phyloP scores from a whole-genome alignment of 2,797 vertebrate species.

The Enteromius treurensis region DNA sequence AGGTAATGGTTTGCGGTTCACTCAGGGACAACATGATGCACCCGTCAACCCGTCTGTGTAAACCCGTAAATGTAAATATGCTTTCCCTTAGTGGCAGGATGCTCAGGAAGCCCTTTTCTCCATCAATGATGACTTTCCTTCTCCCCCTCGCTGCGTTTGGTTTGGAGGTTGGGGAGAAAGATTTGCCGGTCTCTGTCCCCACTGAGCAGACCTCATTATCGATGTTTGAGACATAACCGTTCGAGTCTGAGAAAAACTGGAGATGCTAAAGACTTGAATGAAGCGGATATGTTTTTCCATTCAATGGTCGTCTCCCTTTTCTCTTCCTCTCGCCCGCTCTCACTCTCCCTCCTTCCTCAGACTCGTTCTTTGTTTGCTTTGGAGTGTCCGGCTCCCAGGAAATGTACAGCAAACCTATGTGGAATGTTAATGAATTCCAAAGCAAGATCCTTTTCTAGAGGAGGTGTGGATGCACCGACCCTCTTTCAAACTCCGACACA shows the following conservation, averaged over 20 bases:
- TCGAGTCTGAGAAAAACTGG: conserved; percentile 61
- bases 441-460: conserved; percentile 65
- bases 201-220: conserved; percentile 50
- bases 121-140: conserved; percentile 24
- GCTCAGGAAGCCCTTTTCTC: not conserved
- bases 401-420: conserved; percentile 79
- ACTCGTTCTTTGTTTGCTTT: conserved; percentile 70
- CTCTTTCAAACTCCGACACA: conserved; percentile 21
- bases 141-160: not conserved
- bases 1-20: conserved; percentile 43
- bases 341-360: conserved; percentile 58
- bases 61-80: conserved; percentile 40
- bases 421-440: conserved; percentile 76
- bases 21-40: conserved; percentile 12
- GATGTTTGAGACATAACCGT: conserved; percentile 26
- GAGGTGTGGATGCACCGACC: conserved; percentile 34
- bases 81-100: conserved; percentile 17
- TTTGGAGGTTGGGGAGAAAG: not conserved
- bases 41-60: conserved; percentile 2
- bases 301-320: conserved; percentile 57
- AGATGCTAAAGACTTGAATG: conserved; percentile 64
- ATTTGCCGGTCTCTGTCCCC: conserved; percentile 45
- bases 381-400: conserved; percentile 74
- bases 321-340: conserved; percentile 56
- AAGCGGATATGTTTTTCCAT: conserved; percentile 75